Evolutionary conservation across 2,113 vertebrate genomes (phyloP), one percentile per base, ranked within the genome.

Genomic region (Mustelus asterias): DNA sequence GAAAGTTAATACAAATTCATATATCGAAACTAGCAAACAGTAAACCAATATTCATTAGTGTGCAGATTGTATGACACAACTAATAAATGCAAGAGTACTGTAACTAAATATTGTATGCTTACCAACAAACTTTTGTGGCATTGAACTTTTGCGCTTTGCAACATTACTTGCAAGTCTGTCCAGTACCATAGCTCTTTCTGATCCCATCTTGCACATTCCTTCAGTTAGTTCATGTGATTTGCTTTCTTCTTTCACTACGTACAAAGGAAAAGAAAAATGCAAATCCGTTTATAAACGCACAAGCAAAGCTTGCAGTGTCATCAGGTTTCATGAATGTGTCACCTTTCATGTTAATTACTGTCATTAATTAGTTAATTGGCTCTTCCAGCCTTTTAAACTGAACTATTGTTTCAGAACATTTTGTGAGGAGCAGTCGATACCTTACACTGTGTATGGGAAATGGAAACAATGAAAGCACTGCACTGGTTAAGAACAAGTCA

Each of bases 71-170:
- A 63, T 83, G 37, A 9, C 14, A 88, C n/a, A 88, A 65, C 22
- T 29, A 88, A 41, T 63, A 85, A 41, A 37, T 41, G 18, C 76
- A 95, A n/a, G 20, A 44, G 13, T 72, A 95, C 44, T 95, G 41
- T 6, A 98, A 99, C 98, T 98, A 98, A 98, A 98, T 97, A 65
- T 98, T 97, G 97, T 97, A 97, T 98, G 99, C 99, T 99, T 99
- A 99, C 99, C 99, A 98, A 99, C 98, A 98, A 99, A 99, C 98
- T 99, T 99, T 98, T 99, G 99, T 98, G 99, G 99, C 99, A 99
- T 99, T 98, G 99, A 99, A 98, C 99, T 99, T 98, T 99, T 99
- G 98, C 99, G 99, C 98, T 99, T 99, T 98, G 99, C 99, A 98
- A 99, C 99, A 98, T 99, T 99, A 98, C 98, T 99, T 98, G 99